Percentiles rank a stretch among this genome's conserved stretches.
Conservation (phyloP, 2,797 vertebrate species). For the Coracias cyanogaster region DNA sequence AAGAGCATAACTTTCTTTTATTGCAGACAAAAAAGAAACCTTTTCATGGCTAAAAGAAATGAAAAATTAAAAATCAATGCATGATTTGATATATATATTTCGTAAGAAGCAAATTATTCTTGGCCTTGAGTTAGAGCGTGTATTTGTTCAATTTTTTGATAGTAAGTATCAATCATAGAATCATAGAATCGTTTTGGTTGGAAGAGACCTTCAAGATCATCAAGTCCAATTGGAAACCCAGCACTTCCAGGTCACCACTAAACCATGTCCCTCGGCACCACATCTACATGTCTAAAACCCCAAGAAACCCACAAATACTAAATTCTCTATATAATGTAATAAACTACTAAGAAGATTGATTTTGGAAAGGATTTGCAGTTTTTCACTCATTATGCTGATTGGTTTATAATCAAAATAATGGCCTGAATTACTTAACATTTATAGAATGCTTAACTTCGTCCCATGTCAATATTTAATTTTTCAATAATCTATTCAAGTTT, state of each 20-base stretch:
- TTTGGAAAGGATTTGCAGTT: conserved; percentile 20
- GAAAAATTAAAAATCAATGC: background rate
- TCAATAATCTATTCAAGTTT: background rate
- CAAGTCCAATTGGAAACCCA: background rate
- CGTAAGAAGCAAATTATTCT: background rate
- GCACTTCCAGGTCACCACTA: background rate
- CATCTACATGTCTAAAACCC: background rate
- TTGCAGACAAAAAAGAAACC: background rate
- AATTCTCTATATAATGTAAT: background rate
- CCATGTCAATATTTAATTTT: background rate
- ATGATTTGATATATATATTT: background rate
- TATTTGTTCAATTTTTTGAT: conserved; percentile 4
- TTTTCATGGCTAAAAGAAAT: background rate
- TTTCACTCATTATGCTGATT: conserved; percentile 43
- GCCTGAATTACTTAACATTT: background rate
- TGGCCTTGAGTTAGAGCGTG: background rate
- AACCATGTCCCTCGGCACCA: background rate
- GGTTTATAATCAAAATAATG: conserved; percentile 17
- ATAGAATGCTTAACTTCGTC: background rate
- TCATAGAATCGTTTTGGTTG: background rate
- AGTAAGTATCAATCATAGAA: background rate
- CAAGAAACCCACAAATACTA: conserved; percentile 1
- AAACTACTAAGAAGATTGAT: background rate
- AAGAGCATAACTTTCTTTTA: background rate
- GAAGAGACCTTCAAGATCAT: background rate